Evolutionary conservation across 2,797 vertebrate species (phyloP).

Genomic region (Vespertilio murinus): DNA sequence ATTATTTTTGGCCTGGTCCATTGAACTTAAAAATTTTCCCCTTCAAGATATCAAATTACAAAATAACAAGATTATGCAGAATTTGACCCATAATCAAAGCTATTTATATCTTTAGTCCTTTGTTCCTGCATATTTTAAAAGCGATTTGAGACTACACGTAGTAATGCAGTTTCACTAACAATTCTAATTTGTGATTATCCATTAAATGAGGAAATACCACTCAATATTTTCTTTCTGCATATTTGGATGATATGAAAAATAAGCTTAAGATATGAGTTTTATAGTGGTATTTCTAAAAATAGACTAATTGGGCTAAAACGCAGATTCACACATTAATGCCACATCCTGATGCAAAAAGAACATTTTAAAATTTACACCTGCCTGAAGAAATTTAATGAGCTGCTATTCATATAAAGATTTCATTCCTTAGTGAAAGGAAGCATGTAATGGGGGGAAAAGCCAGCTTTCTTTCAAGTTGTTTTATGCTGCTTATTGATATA

Average conservation of each 20-base stretch:
- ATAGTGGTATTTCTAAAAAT: slow-evolving; percentile 30
- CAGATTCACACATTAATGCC: background rate
- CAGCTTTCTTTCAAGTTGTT: background rate
- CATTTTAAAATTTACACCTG: slow-evolving; percentile 18
- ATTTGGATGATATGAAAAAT: slow-evolving; percentile 37
- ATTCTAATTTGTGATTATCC: slow-evolving; percentile 44
- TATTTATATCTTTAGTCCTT: slow-evolving; percentile 41
- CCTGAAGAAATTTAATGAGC: slow-evolving; percentile 32
- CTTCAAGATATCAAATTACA: slow-evolving; percentile 39
- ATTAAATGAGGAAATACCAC: slow-evolving; percentile 39
- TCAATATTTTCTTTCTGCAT: slow-evolving; percentile 22
- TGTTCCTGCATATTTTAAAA: slow-evolving; percentile 51
- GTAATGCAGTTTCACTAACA: slow-evolving; percentile 54
- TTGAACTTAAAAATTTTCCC: slow-evolving; percentile 37
- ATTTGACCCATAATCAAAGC: slow-evolving; percentile 55
- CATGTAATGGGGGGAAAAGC: background rate
- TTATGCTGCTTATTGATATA: background rate
- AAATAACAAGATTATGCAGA: slow-evolving; percentile 52
- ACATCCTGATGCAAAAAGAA: background rate
- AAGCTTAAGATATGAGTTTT: slow-evolving; percentile 45
- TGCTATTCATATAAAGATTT: slow-evolving; percentile 9
- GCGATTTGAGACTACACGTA: slow-evolving; percentile 50
- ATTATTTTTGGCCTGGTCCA: slow-evolving; percentile 44
- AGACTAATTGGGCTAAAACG: background rate
- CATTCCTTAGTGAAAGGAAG: slow-evolving; percentile 12